phyloP scores from a whole-genome alignment of 2,888 invertebrate genomes.

The Cerastis rubricosa region DNA sequence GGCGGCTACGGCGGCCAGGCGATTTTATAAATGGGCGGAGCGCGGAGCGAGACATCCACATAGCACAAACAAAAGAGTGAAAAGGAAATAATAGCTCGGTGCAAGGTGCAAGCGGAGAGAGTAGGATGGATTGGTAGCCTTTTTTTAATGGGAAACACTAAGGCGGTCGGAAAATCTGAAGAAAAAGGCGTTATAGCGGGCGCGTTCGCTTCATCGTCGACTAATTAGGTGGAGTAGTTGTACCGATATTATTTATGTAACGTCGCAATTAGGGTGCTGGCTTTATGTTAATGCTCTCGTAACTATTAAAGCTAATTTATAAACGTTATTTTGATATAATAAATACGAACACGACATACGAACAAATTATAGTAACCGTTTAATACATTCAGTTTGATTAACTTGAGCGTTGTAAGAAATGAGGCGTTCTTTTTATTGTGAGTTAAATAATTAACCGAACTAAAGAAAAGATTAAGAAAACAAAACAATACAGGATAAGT shows the following conservation, averaged over 20 bases:
- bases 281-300: conserved; percentile 69
- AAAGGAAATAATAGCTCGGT: conserved; percentile 87
- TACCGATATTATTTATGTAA: conserved; percentile 74
- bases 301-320: conserved; percentile 67
- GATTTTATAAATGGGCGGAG: conserved; percentile 91
- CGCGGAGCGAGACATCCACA: conserved; percentile 87
- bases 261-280: conserved; percentile 70
- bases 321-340: conserved; percentile 59
- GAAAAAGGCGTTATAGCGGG: conserved; percentile 77
- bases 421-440: conserved; percentile 3
- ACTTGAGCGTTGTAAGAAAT: conserved; percentile 31
- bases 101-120: conserved; percentile 86
- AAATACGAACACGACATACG: conserved; percentile 58
- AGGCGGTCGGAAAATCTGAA: conserved; percentile 87
- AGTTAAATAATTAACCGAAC: conserved; percentile 3
- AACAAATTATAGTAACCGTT: conserved; percentile 54
- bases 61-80: conserved; percentile 88
- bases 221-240: conserved; percentile 73
- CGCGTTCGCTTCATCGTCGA: conserved; percentile 68
- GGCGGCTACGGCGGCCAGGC: conserved; percentile 80
- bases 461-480: conserved; percentile 18
- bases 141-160: conserved; percentile 81
- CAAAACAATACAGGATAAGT: not conserved
- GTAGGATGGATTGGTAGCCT: conserved; percentile 78
- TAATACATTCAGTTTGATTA: conserved; percentile 47